Evolutionary conservation across 1,140 invertebrate genomes (phyloP).

Genomic region (Mamestra configurata): DNA sequence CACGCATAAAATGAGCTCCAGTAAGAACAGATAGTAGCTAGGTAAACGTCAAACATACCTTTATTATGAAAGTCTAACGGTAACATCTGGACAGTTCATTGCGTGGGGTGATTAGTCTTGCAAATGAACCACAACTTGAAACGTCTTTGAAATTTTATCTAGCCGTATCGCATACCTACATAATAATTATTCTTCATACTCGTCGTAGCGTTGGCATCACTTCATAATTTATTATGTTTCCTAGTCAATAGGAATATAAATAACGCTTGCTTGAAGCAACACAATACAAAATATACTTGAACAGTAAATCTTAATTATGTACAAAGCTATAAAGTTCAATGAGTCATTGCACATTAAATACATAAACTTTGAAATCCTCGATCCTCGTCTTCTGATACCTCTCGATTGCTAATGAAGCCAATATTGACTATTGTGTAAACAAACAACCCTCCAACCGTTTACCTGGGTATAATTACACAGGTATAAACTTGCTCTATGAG

Average conservation of each 20-base stretch:
- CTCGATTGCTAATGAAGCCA: conserved; percentile 21
- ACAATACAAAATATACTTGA: background rate
- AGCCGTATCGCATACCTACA: background rate
- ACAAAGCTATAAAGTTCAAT: background rate
- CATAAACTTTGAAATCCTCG: background rate
- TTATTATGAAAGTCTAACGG: conserved; percentile 7
- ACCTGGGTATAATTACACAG: conserved; percentile 4
- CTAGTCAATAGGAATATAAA: background rate
- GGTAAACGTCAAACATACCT: background rate
- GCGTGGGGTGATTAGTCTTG: conserved; percentile 3
- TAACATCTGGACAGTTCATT: conserved; percentile 7
- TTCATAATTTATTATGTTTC: background rate
- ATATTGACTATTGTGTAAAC: conserved; percentile 23
- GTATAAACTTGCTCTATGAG: background rate
- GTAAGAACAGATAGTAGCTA: background rate
- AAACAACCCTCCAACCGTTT: background rate
- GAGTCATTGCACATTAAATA: background rate
- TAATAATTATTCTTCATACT: background rate
- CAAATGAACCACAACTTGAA: background rate
- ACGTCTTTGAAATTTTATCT: background rate
- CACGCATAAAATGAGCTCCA: background rate
- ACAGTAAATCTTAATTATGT: background rate
- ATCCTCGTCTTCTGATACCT: background rate
- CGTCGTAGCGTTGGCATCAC: background rate
- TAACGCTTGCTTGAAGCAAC: background rate